phyloP scores from a whole-genome alignment of 2,888 invertebrate species.

The Phragmatobia fuliginosa region DNA sequence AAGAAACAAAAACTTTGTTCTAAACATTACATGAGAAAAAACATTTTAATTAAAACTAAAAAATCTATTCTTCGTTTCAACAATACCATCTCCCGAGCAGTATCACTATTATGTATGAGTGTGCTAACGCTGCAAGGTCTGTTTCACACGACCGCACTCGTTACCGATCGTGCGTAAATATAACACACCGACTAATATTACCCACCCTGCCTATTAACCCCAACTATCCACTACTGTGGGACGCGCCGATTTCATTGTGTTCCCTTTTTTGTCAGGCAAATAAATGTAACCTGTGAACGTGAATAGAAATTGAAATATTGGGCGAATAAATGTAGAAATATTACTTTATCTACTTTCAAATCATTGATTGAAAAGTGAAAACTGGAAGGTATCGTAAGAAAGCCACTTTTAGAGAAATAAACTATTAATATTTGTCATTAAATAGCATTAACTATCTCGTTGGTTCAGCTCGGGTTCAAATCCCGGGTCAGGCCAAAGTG shows the following conservation, averaged over 20 bases:
- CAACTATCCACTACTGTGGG: conserved; percentile 50
- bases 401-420: too few relatives aligned
- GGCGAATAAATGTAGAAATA: neutral
- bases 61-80: neutral
- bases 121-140: conserved; percentile 50
- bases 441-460: too few relatives aligned
- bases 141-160: conserved; percentile 71
- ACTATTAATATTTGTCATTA: too few relatives aligned
- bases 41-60: too few relatives aligned
- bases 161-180: conserved; percentile 69
- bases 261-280: conserved; percentile 31
- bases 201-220: conserved; percentile 54
- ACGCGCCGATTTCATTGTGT: conserved; percentile 32
- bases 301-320: conserved; percentile 12
- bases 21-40: too few relatives aligned
- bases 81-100: neutral
- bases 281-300: conserved; percentile 18
- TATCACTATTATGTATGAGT: neutral
- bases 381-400: too few relatives aligned
- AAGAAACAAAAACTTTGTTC: too few relatives aligned
- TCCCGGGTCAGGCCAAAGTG: too few relatives aligned
- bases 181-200: conserved; percentile 78
- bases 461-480: too few relatives aligned
- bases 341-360: neutral
- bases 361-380: too few relatives aligned